These are phyloP conservation scores for Ectemnius continuus DNA, from an alignment of 2,888 invertebrate species.

Conservation along the genomic window DNA sequence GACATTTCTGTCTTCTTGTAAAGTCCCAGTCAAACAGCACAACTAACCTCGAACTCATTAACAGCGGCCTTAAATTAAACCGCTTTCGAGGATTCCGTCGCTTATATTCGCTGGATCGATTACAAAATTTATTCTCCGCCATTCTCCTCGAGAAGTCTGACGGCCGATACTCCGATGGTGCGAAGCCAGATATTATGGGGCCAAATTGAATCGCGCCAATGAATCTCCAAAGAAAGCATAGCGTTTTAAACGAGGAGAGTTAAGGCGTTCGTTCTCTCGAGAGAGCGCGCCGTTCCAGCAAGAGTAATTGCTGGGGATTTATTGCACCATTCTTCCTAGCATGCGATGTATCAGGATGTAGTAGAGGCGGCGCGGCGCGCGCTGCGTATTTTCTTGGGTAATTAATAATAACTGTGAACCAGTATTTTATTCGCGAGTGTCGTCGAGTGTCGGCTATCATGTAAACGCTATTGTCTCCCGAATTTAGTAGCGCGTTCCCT, in stretches of 20 bases:
- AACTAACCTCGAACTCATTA: too few species aligned
- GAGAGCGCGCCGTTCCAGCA: not conserved
- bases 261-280: not conserved
- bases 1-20: too few species aligned
- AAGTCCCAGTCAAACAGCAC: too few species aligned
- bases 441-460: too few species aligned
- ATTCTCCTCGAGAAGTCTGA: too few species aligned
- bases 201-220: conserved; percentile 5
- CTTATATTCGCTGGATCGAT: too few species aligned
- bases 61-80: too few species aligned
- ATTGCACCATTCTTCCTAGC: conserved; percentile 37
- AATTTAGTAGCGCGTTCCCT: too few species aligned
- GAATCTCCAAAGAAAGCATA: conserved; percentile 4
- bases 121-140: too few species aligned
- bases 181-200: not conserved
- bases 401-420: conserved; percentile 41
- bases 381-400: not conserved
- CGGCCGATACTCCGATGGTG: not conserved
- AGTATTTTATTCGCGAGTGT: conserved; percentile 20
- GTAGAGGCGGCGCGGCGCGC: too few species aligned
- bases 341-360: conserved; percentile 35
- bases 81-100: too few species aligned
- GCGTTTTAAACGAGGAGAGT: conserved; percentile 3
- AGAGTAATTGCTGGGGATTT: conserved; percentile 50
- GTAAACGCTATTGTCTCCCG: too few species aligned